These are phyloP conservation scores for Gadopsis marmoratus DNA, from an alignment of 2,797 vertebrate species.

Conservation along the genomic window DNA sequence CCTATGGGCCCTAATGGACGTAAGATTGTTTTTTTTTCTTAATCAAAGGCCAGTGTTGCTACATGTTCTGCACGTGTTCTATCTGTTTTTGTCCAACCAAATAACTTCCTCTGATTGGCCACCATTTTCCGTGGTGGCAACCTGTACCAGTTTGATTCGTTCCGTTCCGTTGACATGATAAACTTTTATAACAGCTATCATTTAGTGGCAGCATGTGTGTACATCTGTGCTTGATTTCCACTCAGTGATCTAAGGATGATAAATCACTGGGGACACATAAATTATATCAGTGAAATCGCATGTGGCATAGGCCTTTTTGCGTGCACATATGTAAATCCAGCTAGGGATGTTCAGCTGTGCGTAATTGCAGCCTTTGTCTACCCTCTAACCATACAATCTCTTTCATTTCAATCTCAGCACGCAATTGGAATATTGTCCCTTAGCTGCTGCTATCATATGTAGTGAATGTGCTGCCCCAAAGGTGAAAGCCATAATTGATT, in stretches of 20 bases:
- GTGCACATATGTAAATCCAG: constrained; percentile 77
- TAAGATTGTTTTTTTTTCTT: constrained; percentile 10
- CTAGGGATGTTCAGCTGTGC: constrained; percentile 58
- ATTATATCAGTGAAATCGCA: constrained; percentile 72
- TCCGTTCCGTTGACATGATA: constrained; percentile 78
- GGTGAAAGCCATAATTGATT: constrained; percentile 85
- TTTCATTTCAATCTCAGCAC: constrained; percentile 82
- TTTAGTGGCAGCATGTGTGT: constrained; percentile 73
- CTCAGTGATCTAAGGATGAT: constrained; percentile 72
- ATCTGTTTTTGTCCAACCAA: constrained; percentile 17
- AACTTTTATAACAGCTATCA: constrained; percentile 83
- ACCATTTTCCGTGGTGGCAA: constrained; percentile 67
- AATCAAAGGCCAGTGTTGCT: constrained; percentile 11
- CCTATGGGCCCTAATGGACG: too few relatives aligned
- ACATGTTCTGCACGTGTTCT: constrained; percentile 26
- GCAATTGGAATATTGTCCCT: constrained; percentile 81
- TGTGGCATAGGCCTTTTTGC: constrained; percentile 54
- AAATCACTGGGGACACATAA: constrained; percentile 77
- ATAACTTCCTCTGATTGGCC: constrained; percentile 57
- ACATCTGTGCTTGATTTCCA: constrained; percentile 69
- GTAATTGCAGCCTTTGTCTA: constrained; percentile 76
- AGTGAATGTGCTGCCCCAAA: constrained; percentile 84
- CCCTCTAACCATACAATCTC: constrained; percentile 79
- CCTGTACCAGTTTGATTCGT: constrained; percentile 74
- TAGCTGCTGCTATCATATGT: constrained; percentile 81